Evolutionary conservation across 2,797 vertebrate species (phyloP).

Genomic region (Lutjanus argentimaculatus): DNA sequence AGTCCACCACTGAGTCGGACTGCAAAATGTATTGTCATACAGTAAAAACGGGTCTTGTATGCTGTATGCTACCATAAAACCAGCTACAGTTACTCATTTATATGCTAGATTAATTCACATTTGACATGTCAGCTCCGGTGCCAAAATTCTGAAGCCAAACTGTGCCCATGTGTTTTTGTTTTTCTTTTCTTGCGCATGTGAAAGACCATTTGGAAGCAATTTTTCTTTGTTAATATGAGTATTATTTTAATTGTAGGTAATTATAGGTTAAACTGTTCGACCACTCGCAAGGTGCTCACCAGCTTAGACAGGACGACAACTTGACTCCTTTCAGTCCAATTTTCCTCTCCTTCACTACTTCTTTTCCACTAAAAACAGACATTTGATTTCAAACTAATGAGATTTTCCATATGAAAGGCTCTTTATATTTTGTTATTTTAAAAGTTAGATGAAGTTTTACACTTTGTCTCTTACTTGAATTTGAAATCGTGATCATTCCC

Average conservation of each 20-base stretch:
- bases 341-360: conserved; percentile 39
- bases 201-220: conserved; percentile 88
- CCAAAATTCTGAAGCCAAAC: conserved; percentile 69
- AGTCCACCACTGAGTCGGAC: not conserved
- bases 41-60: conserved; percentile 27
- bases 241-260: conserved; percentile 89
- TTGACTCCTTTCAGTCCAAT: conserved; percentile 65
- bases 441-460: not conserved
- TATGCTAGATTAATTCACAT: conserved; percentile 68
- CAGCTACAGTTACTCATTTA: conserved; percentile 60
- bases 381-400: not conserved
- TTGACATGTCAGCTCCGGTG: conserved; percentile 68
- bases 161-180: conserved; percentile 77
- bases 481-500: not conserved
- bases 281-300: conserved; percentile 79
- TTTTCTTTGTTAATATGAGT: conserved; percentile 88
- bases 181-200: conserved; percentile 77
- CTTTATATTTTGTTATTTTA: not conserved
- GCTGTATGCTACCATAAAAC: conserved; percentile 54
- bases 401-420: not conserved
- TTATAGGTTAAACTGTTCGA: conserved; percentile 88
- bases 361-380: conserved; percentile 38
- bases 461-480: conserved; percentile 9
- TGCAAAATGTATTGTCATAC: conserved; percentile 19
- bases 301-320: conserved; percentile 74